Base-by-base conservation (phyloP, 92 coral and sea anemone genomes). In the Ricordea florida region DNA sequence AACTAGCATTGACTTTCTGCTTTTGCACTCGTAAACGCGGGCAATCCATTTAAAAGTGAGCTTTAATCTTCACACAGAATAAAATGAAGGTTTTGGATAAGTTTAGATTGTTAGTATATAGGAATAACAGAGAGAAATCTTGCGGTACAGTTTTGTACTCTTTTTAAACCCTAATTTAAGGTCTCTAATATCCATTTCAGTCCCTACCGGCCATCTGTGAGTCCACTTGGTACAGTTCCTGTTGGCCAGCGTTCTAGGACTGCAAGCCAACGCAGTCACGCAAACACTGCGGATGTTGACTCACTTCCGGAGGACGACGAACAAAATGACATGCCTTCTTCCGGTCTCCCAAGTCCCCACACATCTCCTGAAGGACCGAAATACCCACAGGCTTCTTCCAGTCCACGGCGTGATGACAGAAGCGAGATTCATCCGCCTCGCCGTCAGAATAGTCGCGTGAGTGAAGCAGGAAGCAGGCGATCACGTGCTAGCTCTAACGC, bases 191-290 rank as follows among this genome's bases (percentile, higher is more conserved):
- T 50, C 26, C 6, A 34, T 34, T 36, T 23, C 61, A 69, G 79
- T 63, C 66, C 72, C 21, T 80, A 62, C 56, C 88, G 79, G 59
- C 63, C 68, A 30, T 85, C 94, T 0, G 74, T 62, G 31, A 33
- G 78, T 1, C 80, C 96, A 24, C 65, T 31, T 22, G 69, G 58
- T 28, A 21, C 62, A 15, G 72, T 76, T 46, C 77, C 80, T 26
- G 81, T 70, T 28, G 67, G 73, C 28, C 91, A 79, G 46, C 81
- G 89, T 21, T 87, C 97, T 43, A 74, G 90, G 59, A 53, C 74
- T 10, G 62, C 89, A 47, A 87, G 97, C 66, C 88, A 83, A 33
- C 83, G 80, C 52, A 87, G 93, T 44, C 77, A 76, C 40, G 53
- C 88, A 41, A 83, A 78, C 80, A 85, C 88, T 15, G 75, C 30